Evolutionary conservation across 2,888 invertebrate genomes (phyloP), one percentile per base, ranked within the genome.

Genomic region (Andrena bucephala): DNA sequence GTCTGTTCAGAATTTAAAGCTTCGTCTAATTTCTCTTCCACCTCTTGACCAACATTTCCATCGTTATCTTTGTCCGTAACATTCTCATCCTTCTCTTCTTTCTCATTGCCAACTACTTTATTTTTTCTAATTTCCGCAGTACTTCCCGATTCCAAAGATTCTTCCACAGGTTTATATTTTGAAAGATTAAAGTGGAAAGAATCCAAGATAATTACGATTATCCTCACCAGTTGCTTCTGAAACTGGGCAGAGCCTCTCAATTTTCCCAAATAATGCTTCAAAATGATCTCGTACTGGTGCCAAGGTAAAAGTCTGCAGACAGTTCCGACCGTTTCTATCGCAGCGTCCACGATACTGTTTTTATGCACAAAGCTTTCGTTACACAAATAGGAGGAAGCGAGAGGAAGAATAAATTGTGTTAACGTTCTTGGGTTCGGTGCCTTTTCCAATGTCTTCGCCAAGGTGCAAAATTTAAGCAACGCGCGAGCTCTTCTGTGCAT

Each of bases 181-280:
- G 96, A 96, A 67, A 99, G 95, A 94, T 99, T 98, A 93, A 97
- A 99, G 94, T 99, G 99, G 92, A 99, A 99, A 0, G 97, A 96
- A 92, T 99, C 98, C 84, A 99, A 95, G 81, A 99, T 96, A 0
- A 96, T 96, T 0, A 97, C 96, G 16, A 97, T 95, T 75, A 97
- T 95, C 75, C 97, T 95, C 8, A 98, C 97, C 77, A 97, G 94
- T 89, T 98, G 97, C 89, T 97, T 98, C 91, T 98, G 98, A 92
- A 96, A 96, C 52, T 97, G 97, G 0, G 96, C 94, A 8, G 96
- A 96, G 67, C 95, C 95, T 0, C 97, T 95, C 92, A 99, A 95
- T 94, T 97, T 96, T 74, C 95, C 95, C 50, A 99, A 94, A 93
- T 98, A 99, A 89, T 96, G 95, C 88, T 97, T 97, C 3, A 99